Base-by-base conservation (phyloP, 2,888 invertebrate species). In the Steinernema hermaphroditum region DNA sequence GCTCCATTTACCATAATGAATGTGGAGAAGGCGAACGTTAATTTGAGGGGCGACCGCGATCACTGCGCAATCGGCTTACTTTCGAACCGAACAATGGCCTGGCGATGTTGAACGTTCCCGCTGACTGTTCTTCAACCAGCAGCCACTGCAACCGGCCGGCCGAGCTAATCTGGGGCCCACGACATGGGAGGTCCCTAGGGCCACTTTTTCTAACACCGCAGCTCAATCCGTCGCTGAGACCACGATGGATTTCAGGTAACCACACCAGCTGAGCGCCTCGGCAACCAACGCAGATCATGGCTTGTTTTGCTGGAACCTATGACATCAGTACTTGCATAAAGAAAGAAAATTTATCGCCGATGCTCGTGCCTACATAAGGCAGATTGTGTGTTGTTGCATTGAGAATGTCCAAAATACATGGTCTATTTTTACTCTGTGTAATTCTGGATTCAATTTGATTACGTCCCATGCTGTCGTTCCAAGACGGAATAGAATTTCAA, bases 1-100 rank as follows among this genome's bases (percentile, higher is more conserved):
- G 62, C 32, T 62, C 32, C 62, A 62, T 29, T 32, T 62, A 62
- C 62, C 29, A 62, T 62, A 62, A 62, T 62, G 34, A 62, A 54
- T 54, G 46, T 19, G 22, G 54, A 54, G n/a, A 22, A 14, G 14
- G 62, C 32, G 62, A 62, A 12, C 29, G 62, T 32, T 62, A 62
- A 62, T 62, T 62, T 62, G 62, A 62, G 62, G 62, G 16, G 14
- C n/a, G 32, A 24, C 12, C 62, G 32, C 32, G 62, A 62, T 62
- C 62, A 29, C 32, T 32, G 29, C 32, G 62, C 62, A 62, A 62
- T 62, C 62, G 29, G 62, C 29, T 62, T 62, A 62, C 32, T 62
- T 62, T 29, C 32, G 62, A 19, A 32, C 4, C n/a, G 62, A 62
- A 62, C 62, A 62, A 62, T 32, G 62, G 62, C 27, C 37, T 32